These are phyloP conservation scores for Oryzias curvinotus DNA, from an alignment of 2,113 vertebrate genomes.

Conservation along the genomic window DNA sequence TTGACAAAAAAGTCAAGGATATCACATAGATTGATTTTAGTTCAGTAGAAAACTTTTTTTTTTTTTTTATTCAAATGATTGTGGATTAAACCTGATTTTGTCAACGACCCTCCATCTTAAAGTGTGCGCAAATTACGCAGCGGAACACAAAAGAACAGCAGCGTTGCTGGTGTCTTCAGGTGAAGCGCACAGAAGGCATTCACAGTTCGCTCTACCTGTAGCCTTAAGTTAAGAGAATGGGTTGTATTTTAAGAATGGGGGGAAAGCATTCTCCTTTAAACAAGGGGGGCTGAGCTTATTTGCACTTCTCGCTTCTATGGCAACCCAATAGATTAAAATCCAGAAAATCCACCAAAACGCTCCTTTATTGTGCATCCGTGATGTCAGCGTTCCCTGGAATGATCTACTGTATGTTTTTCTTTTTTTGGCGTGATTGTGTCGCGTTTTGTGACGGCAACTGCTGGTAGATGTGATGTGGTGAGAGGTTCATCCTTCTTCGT, in stretches of 20 bases:
- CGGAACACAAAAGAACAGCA: neutral
- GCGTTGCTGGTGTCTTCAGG: neutral
- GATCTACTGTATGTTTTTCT: constrained; percentile 44
- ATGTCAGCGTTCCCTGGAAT: constrained; percentile 82
- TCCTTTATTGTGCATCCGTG: constrained; percentile 83
- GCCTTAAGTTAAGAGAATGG: constrained; percentile 39
- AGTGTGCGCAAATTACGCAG: constrained; percentile 58
- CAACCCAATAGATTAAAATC: constrained; percentile 91
- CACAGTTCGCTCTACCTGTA: constrained; percentile 58
- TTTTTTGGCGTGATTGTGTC: constrained; percentile 47
- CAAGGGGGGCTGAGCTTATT: constrained; percentile 88
- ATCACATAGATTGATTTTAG: too few species aligned
- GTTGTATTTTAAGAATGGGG: constrained; percentile 72
- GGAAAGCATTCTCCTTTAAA: constrained; percentile 81
- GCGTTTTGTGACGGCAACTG: constrained; percentile 62
- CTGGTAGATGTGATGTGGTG: constrained; percentile 41
- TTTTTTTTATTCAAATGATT: too few species aligned
- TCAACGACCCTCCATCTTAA: too few species aligned
- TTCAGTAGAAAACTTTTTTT: too few species aligned
- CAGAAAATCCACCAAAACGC: constrained; percentile 85
- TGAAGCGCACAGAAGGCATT: constrained; percentile 9
- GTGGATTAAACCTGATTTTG: too few species aligned
- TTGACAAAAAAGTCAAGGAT: too few species aligned
- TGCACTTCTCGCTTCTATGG: constrained; percentile 91
- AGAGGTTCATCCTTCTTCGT: constrained; percentile 62